Evolutionary conservation across 2,797 vertebrate species (phyloP).

Genomic region (Manis pentadactyla): DNA sequence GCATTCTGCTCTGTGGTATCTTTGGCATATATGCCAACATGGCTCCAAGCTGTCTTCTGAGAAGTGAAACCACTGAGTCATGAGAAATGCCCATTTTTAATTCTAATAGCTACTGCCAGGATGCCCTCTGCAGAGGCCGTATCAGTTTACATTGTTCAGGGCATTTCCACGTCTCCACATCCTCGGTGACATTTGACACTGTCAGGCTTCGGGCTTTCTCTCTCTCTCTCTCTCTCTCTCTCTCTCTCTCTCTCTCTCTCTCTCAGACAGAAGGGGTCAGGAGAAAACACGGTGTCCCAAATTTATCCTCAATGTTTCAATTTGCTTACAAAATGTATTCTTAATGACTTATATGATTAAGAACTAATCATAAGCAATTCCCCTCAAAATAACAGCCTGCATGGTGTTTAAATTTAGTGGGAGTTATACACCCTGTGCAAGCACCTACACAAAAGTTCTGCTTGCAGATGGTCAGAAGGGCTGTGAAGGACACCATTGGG

Average conservation of each 20-base stretch:
- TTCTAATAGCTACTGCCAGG: slow-evolving; percentile 14
- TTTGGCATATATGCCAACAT: not conserved
- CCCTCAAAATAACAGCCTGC: not conserved
- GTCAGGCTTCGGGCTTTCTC: not conserved
- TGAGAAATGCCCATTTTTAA: slow-evolving; percentile 53
- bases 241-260: too few species aligned
- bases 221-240: not conserved
- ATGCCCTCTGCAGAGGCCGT: not conserved
- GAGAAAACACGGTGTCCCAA: not conserved
- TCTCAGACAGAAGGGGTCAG: not conserved
- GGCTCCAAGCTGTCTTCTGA: not conserved
- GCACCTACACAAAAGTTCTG: not conserved
- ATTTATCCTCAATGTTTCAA: not conserved
- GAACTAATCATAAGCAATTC: not conserved
- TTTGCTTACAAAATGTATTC: not conserved
- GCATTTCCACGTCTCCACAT: slow-evolving; percentile 18
- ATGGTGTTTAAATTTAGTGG: not conserved
- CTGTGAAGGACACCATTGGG: not conserved
- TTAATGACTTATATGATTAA: not conserved
- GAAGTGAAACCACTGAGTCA: slow-evolving; percentile 57
- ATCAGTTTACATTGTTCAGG: slow-evolving; percentile 39
- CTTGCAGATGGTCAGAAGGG: not conserved
- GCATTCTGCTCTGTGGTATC: not conserved
- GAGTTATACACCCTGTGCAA: not conserved
- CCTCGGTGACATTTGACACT: slow-evolving; percentile 3